Evolutionary conservation across 2,113 vertebrate species (phyloP).

Genomic region (Amblyornis subalaris): DNA sequence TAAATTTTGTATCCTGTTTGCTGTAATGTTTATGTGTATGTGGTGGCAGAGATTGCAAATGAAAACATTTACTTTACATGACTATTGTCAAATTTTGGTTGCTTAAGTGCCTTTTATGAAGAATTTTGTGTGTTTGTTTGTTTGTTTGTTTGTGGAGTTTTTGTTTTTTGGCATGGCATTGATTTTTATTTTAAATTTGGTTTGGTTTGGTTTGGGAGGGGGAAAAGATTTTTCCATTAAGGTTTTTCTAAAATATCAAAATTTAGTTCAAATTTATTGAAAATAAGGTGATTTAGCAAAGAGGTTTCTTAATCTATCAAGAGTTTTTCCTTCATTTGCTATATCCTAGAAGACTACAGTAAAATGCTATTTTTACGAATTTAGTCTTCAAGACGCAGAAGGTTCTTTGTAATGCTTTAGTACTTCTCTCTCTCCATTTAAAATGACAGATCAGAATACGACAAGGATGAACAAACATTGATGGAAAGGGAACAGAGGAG

Average conservation of each 20-base stretch:
- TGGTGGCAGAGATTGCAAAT: not conserved
- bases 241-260: accelerated
- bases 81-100: not conserved
- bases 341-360: not conserved
- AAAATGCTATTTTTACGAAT: not conserved
- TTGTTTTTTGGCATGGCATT: too few relatives aligned
- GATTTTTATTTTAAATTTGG: too few relatives aligned
- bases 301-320: not conserved
- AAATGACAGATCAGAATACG: not conserved
- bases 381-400: not conserved
- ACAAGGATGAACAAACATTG: not conserved
- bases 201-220: too few relatives aligned
- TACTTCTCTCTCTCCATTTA: not conserved
- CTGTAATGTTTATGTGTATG: not conserved
- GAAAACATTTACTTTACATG: not conserved
- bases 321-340: not conserved
- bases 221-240: not conserved
- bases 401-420: not conserved
- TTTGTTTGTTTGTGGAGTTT: not conserved
- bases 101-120: not conserved
- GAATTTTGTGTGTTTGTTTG: not conserved
- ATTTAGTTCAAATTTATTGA: not conserved
- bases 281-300: not conserved
- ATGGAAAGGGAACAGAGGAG: not conserved
- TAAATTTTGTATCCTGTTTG: accelerated